Evolutionary conservation across 2,797 vertebrate species (phyloP).

Genomic region (Pseudocheirus occidentalis): DNA sequence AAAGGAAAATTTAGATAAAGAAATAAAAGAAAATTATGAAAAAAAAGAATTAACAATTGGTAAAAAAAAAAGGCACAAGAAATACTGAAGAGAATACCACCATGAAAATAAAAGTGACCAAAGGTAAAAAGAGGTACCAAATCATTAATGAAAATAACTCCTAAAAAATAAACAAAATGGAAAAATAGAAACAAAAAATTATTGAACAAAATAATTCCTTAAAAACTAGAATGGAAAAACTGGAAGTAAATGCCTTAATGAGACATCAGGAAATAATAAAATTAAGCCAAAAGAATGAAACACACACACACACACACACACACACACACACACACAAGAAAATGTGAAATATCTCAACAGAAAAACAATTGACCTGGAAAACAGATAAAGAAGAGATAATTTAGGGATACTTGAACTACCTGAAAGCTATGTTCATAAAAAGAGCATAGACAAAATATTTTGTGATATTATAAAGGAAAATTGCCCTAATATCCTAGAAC

Average conservation of each 20-base stretch:
- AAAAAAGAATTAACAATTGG: neutral
- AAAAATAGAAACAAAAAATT: neutral
- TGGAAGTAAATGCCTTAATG: neutral
- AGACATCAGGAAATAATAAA: neutral
- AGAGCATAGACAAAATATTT: neutral
- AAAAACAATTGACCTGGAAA: neutral
- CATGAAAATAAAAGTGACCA: neutral
- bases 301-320: no score
- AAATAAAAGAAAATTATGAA: neutral
- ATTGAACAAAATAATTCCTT: neutral
- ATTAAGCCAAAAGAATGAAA: neutral
- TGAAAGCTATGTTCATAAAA: neutral
- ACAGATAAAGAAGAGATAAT: neutral
- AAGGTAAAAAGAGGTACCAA: neutral
- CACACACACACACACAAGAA: neutral
- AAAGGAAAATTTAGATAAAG: neutral
- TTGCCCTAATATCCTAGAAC: neutral
- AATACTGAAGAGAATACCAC: neutral
- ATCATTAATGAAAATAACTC: neutral
- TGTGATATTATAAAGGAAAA: neutral
- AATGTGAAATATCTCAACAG: neutral
- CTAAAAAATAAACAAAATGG: neutral
- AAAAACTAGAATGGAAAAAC: neutral
- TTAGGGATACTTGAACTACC: neutral
- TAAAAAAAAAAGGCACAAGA: neutral